Percentiles rank a stretch among this genome's conserved stretches.
phyloP scores from a whole-genome alignment of 2,797 vertebrate species.

The Erpetoichthys calabaricus region DNA sequence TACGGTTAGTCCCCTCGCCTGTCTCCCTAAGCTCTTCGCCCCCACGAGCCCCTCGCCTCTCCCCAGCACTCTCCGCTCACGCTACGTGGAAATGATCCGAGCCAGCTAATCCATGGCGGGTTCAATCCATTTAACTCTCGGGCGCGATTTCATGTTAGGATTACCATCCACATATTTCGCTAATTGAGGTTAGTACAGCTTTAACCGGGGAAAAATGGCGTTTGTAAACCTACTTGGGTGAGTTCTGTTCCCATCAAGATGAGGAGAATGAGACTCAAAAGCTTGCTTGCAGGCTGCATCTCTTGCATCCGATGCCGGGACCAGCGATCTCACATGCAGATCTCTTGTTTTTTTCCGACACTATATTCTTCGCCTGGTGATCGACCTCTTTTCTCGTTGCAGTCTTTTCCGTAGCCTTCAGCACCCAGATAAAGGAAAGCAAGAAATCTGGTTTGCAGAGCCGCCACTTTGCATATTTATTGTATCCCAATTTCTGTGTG shows the following conservation, averaged over 20 bases:
- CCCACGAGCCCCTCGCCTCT: too few relatives aligned
- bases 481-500: constrained; percentile 37
- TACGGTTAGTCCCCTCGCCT: too few relatives aligned
- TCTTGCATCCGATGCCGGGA: constrained; percentile 59
- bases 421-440: constrained; percentile 51
- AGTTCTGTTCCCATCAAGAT: constrained; percentile 93
- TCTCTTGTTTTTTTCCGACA: constrained; percentile 36
- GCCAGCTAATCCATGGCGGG: too few relatives aligned
- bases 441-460: constrained; percentile 48
- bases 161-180: not conserved
- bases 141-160: not conserved
- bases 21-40: too few relatives aligned
- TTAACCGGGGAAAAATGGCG: constrained; percentile 42
- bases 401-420: constrained; percentile 36
- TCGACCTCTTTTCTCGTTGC: constrained; percentile 14
- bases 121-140: constrained; percentile 28
- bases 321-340: constrained; percentile 67
- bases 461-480: constrained; percentile 70
- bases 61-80: too few relatives aligned
- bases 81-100: too few relatives aligned
- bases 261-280: constrained; percentile 79
- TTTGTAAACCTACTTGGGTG: constrained; percentile 78
- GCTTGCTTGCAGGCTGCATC: constrained; percentile 85
- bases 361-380: constrained; percentile 31
- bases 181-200: constrained; percentile 7